phyloP scores from a whole-genome alignment of 1,140 invertebrate genomes.

The Meloidogyne hapla region DNA sequence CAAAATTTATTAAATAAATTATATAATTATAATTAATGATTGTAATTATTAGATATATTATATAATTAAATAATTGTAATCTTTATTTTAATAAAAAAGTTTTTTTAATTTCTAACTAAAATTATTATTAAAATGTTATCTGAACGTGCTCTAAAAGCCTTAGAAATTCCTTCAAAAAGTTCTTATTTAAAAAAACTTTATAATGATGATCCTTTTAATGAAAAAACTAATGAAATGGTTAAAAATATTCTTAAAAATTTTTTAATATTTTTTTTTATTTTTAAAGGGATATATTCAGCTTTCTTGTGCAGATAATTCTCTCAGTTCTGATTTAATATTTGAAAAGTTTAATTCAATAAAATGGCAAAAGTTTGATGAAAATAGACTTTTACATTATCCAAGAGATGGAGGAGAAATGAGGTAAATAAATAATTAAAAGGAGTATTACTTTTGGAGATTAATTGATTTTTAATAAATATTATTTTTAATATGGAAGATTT shows the following conservation, averaged over 20 bases:
- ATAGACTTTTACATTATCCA: constrained; percentile 45
- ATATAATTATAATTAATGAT: no score
- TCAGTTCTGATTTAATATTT: constrained; percentile 36
- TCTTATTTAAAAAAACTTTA: constrained; percentile 43
- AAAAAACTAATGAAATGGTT: constrained; percentile 31
- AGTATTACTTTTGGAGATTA: not conserved
- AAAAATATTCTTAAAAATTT: not conserved
- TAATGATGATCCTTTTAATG: constrained; percentile 35
- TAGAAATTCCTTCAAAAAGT: constrained; percentile 40
- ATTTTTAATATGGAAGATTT: no score
- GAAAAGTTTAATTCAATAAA: constrained; percentile 44
- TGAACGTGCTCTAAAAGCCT: constrained; percentile 43
- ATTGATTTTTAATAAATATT: constrained; percentile 8
- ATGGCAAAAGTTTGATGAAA: constrained; percentile 42
- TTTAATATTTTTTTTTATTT: not conserved
- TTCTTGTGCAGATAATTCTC: constrained; percentile 45
- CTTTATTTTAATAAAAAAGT: no score
- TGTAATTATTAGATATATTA: no score
- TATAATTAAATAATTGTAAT: no score
- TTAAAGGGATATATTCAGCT: constrained; percentile 48
- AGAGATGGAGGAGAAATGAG: constrained; percentile 42
- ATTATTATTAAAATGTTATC: constrained; percentile 34
- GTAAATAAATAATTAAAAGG: constrained; percentile 5
- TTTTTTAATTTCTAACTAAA: no score
- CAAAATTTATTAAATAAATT: no score